Conservation (phyloP, 92 coral and sea anemone genomes). For the Palythoa grandiflora region DNA sequence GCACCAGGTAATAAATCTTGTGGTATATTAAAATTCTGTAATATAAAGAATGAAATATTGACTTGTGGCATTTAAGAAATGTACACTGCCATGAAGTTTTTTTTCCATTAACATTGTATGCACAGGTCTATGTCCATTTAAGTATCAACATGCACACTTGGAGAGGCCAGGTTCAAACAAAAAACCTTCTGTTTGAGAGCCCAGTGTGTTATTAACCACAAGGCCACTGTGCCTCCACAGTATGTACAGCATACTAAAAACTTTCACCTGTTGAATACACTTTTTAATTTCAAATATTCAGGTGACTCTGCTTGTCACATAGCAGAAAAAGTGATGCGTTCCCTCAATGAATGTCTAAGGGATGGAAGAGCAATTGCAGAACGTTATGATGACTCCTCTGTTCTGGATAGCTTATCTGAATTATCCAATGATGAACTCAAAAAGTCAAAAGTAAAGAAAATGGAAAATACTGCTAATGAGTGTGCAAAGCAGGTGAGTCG, state of each 20-base stretch:
- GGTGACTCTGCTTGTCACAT: too few relatives aligned
- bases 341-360: conserved; percentile 10
- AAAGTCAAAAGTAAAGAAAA: conserved; percentile 21
- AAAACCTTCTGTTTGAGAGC: not conserved
- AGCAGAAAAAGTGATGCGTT: conserved; percentile 27
- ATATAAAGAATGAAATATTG: conserved; percentile 11
- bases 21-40: conserved; percentile 5
- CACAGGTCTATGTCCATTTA: conserved; percentile 1
- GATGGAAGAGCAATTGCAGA: conserved; percentile 32
- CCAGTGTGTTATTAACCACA: not conserved
- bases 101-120: not conserved
- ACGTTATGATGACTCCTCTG: conserved; percentile 25
- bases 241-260: too few relatives aligned
- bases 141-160: not conserved
- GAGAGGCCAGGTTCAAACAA: conserved; percentile 2
- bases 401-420: conserved; percentile 30
- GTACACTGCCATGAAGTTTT: not conserved
- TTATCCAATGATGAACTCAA: conserved; percentile 33
- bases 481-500: conserved; percentile 58
- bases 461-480: conserved; percentile 24
- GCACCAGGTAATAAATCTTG: conserved; percentile 42
- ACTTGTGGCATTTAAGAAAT: conserved; percentile 8
- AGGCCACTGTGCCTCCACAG: not conserved
- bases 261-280: too few relatives aligned
- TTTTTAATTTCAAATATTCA: too few relatives aligned